Evolutionary conservation across 1,140 invertebrate species (phyloP).

Genomic region (Triops cancriformis): DNA sequence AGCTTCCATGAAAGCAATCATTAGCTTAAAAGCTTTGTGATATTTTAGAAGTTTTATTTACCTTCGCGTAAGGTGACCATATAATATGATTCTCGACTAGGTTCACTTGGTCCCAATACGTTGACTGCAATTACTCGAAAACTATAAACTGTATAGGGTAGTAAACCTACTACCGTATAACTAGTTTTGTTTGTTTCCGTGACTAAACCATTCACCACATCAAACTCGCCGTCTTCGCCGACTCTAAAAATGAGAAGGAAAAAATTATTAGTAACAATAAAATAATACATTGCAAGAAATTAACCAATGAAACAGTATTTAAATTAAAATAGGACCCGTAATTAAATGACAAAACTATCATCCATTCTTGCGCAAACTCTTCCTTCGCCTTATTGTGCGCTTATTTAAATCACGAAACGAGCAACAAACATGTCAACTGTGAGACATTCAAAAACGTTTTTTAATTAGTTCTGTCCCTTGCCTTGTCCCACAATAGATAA

Average conservation of each 20-base stretch:
- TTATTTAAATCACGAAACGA: too few relatives aligned
- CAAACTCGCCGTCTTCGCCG: slow-evolving; percentile 56
- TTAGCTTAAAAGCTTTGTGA: too few relatives aligned
- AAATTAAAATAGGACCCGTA: too few relatives aligned
- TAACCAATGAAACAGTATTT: too few relatives aligned
- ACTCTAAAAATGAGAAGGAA: slow-evolving; percentile 47
- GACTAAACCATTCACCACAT: slow-evolving; percentile 49
- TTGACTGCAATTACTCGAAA: slow-evolving; percentile 64
- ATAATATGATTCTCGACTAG: slow-evolving; percentile 63
- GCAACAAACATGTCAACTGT: too few relatives aligned
- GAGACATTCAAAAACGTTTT: too few relatives aligned
- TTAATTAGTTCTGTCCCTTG: not conserved
- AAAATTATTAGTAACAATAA: not conserved
- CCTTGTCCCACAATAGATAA: not conserved
- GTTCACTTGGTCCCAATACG: slow-evolving; percentile 53
- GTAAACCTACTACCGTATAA: slow-evolving; percentile 53
- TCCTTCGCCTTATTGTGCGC: too few relatives aligned
- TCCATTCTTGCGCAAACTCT: too few relatives aligned
- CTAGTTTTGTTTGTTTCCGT: slow-evolving; percentile 56
- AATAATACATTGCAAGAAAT: too few relatives aligned
- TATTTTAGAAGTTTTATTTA: slow-evolving; percentile 39
- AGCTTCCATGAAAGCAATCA: too few relatives aligned
- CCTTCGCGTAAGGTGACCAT: slow-evolving; percentile 65
- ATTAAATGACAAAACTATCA: too few relatives aligned
- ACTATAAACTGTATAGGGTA: slow-evolving; percentile 65